Percentiles rank a stretch among this genome's conserved stretches.
phyloP scores from a whole-genome alignment of 2,888 invertebrate species.

The Pandemis heparana region DNA sequence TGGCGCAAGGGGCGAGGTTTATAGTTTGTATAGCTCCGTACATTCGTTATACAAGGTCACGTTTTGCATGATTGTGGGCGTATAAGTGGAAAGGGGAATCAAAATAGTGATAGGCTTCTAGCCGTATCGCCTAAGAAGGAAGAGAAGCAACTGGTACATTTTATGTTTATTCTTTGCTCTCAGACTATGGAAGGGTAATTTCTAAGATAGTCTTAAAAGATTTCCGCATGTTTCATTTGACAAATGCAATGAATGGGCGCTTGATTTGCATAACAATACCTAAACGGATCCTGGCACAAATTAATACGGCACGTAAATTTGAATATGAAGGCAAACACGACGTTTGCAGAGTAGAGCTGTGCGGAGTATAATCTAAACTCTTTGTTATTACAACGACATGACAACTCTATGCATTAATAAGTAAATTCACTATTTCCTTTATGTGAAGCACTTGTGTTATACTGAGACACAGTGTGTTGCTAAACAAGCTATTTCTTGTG shows the following conservation, averaged over 20 bases:
- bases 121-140: too few relatives aligned
- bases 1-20: not conserved
- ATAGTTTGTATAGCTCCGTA: not conserved
- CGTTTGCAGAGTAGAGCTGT: not conserved
- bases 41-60: not conserved
- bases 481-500: too few relatives aligned
- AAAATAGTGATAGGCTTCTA: too few relatives aligned
- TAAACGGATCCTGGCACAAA: slow-evolving; percentile 18
- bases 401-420: not conserved
- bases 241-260: not conserved
- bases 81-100: too few relatives aligned
- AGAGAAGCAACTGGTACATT: too few relatives aligned
- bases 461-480: too few relatives aligned
- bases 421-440: not conserved
- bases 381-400: not conserved
- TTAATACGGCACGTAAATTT: slow-evolving; percentile 25
- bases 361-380: not conserved
- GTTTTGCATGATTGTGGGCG: too few relatives aligned
- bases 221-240: not conserved
- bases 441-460: too few relatives aligned
- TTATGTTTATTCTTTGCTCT: too few relatives aligned
- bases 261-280: slow-evolving; percentile 28
- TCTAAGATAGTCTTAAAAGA: not conserved
- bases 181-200: too few relatives aligned
- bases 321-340: slow-evolving; percentile 22